Conservation (phyloP, 1,140 invertebrate genomes). For the Laupala kohalensis region DNA sequence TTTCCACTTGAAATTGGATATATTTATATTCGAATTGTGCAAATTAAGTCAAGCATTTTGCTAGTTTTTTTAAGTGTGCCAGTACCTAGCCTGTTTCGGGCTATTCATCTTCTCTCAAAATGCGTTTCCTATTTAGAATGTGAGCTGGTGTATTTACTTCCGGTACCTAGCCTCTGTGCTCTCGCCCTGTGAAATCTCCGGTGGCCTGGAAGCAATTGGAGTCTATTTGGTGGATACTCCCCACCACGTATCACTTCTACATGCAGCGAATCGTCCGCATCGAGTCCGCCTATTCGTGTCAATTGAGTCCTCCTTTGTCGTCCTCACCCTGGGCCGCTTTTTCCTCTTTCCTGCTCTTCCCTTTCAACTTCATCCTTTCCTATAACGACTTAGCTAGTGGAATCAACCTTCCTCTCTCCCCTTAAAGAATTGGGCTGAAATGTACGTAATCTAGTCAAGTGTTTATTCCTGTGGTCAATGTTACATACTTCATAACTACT, state of each 20-base stretch:
- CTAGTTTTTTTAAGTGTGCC: too few species aligned
- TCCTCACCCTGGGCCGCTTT: not conserved
- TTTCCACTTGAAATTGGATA: too few species aligned
- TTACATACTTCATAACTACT: not conserved
- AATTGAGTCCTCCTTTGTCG: not conserved
- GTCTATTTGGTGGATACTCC: not conserved
- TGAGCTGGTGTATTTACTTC: too few species aligned
- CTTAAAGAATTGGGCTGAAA: not conserved
- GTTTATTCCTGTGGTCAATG: not conserved
- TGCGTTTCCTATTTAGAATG: too few species aligned
- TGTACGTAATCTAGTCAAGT: not conserved
- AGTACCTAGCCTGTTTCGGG: too few species aligned
- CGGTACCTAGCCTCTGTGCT: not conserved
- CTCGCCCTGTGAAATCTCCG: not conserved
- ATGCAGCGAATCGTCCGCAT: not conserved
- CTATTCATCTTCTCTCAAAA: too few species aligned
- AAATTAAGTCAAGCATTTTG: too few species aligned
- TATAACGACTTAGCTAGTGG: too few species aligned
- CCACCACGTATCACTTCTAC: not conserved
- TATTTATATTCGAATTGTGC: too few species aligned
- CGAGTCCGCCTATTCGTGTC: conserved; percentile 5
- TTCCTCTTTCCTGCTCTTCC: not conserved
- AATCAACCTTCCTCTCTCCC: too few species aligned
- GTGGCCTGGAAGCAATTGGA: not conserved
- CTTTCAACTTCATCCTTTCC: not conserved